Evolutionary conservation across 1,140 invertebrate genomes (phyloP), one percentile per base, ranked within the genome.

Genomic region (Myzus persicae): DNA sequence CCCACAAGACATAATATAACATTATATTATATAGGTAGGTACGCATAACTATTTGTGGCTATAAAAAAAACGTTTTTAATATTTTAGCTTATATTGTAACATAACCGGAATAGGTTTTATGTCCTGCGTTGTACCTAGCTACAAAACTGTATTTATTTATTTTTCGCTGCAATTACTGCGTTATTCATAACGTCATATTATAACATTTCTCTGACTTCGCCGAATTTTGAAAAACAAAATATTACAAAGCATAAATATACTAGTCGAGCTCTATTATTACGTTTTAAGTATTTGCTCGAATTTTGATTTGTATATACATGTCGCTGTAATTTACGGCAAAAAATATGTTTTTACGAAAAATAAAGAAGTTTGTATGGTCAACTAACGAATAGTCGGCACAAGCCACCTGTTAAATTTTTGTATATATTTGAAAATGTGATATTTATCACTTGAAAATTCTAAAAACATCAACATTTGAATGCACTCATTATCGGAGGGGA

Each of bases 1-100:
- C 85, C 85, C 26, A 38, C n/a, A n/a, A 46, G 26, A 36, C 44
- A 87, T 46, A 85, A 90, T 90, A 67, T 91, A 48, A 91, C 38
- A 59, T 38, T 18, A n/a, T 18, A 76, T 67, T 90, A 76, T n/a
- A 44, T 40, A 85, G 22, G 48, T 40, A 85, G 22, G 48, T 42
- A 31, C 42, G 18, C 38, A 44, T 44, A 84, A 26, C 84, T n/a
- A 2, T 44, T 85, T 18, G 42, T 14, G 84, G 11, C 84, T 85
- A 40, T 85, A 85, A 85, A 67, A 76, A 85, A 44, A 2, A 7
- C 2, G 31, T 18, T 46, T 85, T 85, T 46, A 85, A 85, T 76
- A 76, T 85, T 85, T 85, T 42, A 44, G 24, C 42, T 44, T 85
- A 48, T 48, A 51, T 51, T 51, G 3, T 26, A 84, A 84, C 26